Conservation (phyloP, 1,140 invertebrate species). For the Centruroides sculpturatus region DNA sequence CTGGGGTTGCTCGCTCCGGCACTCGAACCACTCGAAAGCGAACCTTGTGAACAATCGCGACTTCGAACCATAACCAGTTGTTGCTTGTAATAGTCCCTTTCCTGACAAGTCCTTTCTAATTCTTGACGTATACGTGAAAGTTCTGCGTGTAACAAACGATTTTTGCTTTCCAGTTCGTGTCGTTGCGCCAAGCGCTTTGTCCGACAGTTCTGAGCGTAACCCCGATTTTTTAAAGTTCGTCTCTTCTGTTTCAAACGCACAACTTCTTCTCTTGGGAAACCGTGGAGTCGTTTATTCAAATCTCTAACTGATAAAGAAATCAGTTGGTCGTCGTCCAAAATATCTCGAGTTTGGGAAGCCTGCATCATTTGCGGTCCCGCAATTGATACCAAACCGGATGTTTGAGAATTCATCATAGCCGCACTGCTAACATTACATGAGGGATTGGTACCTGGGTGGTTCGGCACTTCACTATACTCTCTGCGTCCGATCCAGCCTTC, state of each 20-base stretch:
- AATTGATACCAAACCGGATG: too few relatives aligned
- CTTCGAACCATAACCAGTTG: slow-evolving; percentile 5
- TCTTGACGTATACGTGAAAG: slow-evolving; percentile 53
- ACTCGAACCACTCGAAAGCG: slow-evolving; percentile 12
- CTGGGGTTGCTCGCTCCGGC: slow-evolving; percentile 20
- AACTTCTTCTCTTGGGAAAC: slow-evolving; percentile 79
- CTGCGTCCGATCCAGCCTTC: slow-evolving; percentile 10
- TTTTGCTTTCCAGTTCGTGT: slow-evolving; percentile 73
- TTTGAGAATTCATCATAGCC: too few relatives aligned
- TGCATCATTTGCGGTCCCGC: too few relatives aligned
- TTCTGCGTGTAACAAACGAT: slow-evolving; percentile 56
- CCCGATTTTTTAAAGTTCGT: slow-evolving; percentile 92
- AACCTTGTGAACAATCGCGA: slow-evolving; percentile 8
- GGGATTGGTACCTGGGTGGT: too few relatives aligned
- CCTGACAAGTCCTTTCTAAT: slow-evolving; percentile 26
- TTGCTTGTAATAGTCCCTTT: slow-evolving; percentile 15
- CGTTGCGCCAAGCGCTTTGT: slow-evolving; percentile 74
- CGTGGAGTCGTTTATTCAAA: slow-evolving; percentile 74
- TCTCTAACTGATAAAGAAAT: slow-evolving; percentile 83
- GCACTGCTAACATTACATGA: too few relatives aligned
- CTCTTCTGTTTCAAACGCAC: slow-evolving; percentile 87
- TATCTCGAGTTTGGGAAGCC: background rate
- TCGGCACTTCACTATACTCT: slow-evolving; percentile 9
- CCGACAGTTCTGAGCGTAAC: slow-evolving; percentile 96
- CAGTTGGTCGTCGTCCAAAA: slow-evolving; percentile 70